These are phyloP conservation scores for Nannoperca obscura DNA, from an alignment of 2,797 vertebrate species.

Conservation along the genomic window DNA sequence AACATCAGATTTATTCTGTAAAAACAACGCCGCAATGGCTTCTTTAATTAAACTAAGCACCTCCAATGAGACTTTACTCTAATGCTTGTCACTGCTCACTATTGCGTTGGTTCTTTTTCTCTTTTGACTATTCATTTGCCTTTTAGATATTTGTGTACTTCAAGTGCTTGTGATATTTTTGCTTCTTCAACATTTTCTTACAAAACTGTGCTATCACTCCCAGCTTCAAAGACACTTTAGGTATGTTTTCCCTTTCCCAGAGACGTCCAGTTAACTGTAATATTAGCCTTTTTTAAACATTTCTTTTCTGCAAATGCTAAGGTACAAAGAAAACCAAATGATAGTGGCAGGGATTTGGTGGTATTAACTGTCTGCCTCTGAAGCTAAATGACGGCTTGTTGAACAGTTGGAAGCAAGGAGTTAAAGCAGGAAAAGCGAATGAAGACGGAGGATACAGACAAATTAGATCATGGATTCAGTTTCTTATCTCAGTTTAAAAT, in stretches of 20 bases:
- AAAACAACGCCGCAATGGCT: background rate
- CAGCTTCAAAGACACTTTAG: background rate
- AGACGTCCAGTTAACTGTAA: background rate
- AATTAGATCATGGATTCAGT: background rate
- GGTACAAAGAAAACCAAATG: background rate
- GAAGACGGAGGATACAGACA: background rate
- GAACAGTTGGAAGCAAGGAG: background rate
- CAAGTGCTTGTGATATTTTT: background rate
- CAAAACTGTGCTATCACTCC: background rate
- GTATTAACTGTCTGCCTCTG: background rate
- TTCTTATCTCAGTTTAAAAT: slow-evolving; percentile 6
- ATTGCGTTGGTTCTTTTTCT: background rate
- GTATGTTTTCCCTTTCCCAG: background rate
- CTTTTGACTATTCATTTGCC: background rate
- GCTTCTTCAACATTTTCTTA: background rate
- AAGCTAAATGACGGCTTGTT: background rate
- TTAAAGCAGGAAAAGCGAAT: background rate
- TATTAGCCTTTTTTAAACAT: background rate
- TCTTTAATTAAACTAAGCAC: background rate
- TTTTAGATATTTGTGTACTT: background rate
- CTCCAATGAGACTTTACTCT: background rate
- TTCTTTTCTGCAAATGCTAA: background rate
- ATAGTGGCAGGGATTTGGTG: background rate
- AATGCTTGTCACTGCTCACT: background rate
- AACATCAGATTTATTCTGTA: background rate